Evolutionary conservation across 1,140 invertebrate genomes (phyloP).

Genomic region (Bathynomus jamesi): DNA sequence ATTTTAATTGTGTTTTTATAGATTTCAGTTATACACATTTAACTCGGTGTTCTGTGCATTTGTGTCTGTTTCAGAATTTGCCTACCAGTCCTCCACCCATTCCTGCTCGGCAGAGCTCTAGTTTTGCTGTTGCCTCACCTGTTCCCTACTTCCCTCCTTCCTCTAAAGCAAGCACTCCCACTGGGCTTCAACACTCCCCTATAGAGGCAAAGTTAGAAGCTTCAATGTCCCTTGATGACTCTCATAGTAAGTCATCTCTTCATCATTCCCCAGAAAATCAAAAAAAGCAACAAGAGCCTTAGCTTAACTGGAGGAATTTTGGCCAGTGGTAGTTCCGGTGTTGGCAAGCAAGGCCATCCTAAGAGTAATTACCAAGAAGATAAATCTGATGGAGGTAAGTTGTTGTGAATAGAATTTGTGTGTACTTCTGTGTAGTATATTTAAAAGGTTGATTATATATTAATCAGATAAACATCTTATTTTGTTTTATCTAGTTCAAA

Average conservation of each 20-base stretch:
- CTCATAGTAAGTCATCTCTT: neutral
- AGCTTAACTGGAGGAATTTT: neutral
- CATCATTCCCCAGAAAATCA: neutral
- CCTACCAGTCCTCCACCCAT: neutral
- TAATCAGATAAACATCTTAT: no score
- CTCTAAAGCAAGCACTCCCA: neutral
- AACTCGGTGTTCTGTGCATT: no score
- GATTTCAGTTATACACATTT: no score
- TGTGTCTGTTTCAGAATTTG: no score
- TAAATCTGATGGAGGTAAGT: neutral
- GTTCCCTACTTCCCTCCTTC: neutral
- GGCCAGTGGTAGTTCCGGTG: neutral
- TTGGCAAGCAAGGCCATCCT: neutral
- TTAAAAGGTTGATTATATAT: no score
- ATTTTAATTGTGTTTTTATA: no score
- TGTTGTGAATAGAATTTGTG: no score
- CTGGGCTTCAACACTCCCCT: neutral
- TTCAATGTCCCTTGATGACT: neutral
- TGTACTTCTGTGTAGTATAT: no score
- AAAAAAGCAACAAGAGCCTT: neutral
- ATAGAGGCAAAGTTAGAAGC: neutral
- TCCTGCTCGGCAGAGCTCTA: neutral
- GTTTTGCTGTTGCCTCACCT: neutral
- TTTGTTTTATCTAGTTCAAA: no score
- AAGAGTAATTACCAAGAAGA: neutral